Percentiles rank a stretch among this genome's conserved stretches.
Evolutionary conservation across 2,113 vertebrate genomes (phyloP).

Genomic region (Mionectes macconnelli): DNA sequence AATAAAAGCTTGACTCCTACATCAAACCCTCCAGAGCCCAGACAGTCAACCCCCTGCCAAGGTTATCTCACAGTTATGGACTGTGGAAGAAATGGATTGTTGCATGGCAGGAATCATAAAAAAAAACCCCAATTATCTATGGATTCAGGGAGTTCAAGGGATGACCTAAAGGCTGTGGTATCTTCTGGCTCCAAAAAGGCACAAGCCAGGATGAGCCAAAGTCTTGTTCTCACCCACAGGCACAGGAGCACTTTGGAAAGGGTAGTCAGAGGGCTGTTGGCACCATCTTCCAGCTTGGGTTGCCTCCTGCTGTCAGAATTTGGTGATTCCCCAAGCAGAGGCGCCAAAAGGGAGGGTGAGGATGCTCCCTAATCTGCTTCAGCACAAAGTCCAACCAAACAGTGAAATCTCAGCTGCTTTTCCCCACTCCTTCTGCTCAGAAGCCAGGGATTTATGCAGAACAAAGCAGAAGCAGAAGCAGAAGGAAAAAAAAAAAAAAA

Average conservation of each 20-base stretch:
- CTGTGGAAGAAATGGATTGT: not conserved
- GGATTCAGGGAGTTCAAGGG: not conserved
- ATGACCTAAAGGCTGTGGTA: too few relatives aligned
- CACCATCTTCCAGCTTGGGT: not conserved
- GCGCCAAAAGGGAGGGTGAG: not conserved
- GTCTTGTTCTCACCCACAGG: not conserved
- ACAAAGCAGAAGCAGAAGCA: not conserved
- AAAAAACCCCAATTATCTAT: not conserved
- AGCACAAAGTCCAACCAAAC: fast-evolving
- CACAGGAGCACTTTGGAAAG: not conserved
- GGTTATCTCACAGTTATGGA: not conserved
- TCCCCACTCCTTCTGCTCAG: not conserved
- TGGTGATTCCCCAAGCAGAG: not conserved
- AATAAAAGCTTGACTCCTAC: not conserved
- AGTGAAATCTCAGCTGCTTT: not conserved
- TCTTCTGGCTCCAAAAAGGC: not conserved
- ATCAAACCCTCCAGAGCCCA: not conserved
- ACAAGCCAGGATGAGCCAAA: not conserved
- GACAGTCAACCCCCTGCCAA: not conserved
- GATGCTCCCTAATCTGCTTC: not conserved
- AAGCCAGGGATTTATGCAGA: not conserved
- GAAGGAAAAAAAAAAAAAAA: not conserved
- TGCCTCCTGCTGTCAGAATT: not conserved
- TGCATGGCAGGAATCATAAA: not conserved
- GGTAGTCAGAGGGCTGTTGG: not conserved